A percentile compares a stretch with the other conserved stretches of the same genome.
phyloP scores from a whole-genome alignment of 2,797 vertebrate species.

The Ceyx erithaca region DNA sequence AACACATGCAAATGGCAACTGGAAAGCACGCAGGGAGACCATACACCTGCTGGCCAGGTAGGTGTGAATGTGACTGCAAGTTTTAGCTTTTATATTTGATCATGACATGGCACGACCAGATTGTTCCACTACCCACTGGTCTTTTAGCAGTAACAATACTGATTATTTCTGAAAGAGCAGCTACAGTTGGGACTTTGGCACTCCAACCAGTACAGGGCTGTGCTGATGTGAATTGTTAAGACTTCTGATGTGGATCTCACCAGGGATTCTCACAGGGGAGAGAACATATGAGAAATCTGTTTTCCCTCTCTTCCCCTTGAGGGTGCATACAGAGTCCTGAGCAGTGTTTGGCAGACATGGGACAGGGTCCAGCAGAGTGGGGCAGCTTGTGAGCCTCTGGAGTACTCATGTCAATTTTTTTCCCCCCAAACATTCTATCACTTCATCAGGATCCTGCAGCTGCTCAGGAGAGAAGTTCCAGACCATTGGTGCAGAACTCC shows the following conservation, averaged over 20 bases:
- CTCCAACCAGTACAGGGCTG: no score
- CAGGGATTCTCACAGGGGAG: neutral
- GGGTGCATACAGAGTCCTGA: neutral
- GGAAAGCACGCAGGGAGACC: neutral
- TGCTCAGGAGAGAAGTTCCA: neutral
- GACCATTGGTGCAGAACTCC: neutral
- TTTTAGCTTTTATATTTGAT: neutral
- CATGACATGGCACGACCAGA: neutral
- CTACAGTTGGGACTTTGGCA: neutral
- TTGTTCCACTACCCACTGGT: neutral
- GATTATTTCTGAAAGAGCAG: neutral
- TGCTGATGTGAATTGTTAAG: no score
- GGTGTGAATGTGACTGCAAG: neutral
- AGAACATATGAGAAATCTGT: fast-evolving
- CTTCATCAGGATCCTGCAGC: neutral
- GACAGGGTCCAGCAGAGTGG: neutral
- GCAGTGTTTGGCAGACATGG: neutral
- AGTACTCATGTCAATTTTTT: no score
- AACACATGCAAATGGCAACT: neutral
- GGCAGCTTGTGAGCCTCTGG: neutral
- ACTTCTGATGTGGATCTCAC: neutral
- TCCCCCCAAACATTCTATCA: neutral
- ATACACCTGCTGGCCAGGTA: fast-evolving
- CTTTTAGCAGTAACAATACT: neutral
- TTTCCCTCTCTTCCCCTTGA: neutral